Conservation (phyloP, 37 sponge, comb jelly and placozoan species). For the Halisarca cf. caerulea region DNA sequence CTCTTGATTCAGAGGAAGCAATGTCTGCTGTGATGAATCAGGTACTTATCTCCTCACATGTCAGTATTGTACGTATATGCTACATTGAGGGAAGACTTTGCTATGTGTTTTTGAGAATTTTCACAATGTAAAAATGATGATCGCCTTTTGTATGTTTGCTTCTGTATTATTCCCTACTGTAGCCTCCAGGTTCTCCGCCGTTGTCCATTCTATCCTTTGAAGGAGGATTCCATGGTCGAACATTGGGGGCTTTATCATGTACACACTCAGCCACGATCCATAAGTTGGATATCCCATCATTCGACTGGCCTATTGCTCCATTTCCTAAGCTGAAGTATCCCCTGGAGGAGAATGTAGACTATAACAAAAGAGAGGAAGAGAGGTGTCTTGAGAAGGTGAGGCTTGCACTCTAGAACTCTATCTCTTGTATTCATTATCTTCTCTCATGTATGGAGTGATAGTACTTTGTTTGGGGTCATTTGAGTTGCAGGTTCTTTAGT, state of each 20-base stretch:
- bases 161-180: background rate
- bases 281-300: constrained; percentile 81
- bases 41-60: background rate
- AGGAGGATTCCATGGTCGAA: constrained; percentile 82
- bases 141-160: too few relatives aligned
- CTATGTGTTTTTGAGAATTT: too few relatives aligned
- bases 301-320: constrained; percentile 84
- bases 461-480: too few relatives aligned
- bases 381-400: constrained; percentile 67
- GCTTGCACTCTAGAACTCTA: too few relatives aligned
- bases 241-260: constrained; percentile 56
- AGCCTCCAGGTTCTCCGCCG: constrained; percentile 75
- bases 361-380: constrained; percentile 71
- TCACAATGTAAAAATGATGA: too few relatives aligned
- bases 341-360: constrained; percentile 54
- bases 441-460: too few relatives aligned
- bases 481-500: too few relatives aligned
- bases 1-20: constrained; percentile 33
- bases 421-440: too few relatives aligned
- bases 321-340: constrained; percentile 82
- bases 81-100: too few relatives aligned
- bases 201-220: constrained; percentile 71
- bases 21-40: constrained; percentile 28
- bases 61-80: background rate
- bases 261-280: constrained; percentile 66